Evolutionary conservation across 2,797 vertebrate genomes (phyloP).

Genomic region (Phylloscopus collybita): DNA sequence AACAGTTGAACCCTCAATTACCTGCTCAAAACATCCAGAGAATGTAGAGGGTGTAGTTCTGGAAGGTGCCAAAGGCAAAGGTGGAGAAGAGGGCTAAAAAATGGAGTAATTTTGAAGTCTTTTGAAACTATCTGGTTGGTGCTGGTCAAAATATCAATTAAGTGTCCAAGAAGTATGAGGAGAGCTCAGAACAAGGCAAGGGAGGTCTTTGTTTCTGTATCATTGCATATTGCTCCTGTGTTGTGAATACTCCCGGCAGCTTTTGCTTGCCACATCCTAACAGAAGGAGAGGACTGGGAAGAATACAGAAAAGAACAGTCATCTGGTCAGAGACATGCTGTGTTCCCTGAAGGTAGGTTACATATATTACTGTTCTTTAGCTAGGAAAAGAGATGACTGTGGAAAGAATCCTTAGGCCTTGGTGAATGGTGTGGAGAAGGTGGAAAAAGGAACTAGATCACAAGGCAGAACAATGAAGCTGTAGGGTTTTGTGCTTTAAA

Average conservation of each 20-base stretch:
- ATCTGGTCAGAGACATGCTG: accelerated
- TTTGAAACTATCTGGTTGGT: background rate
- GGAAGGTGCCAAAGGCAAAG: slow-evolving; percentile 7
- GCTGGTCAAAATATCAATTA: background rate
- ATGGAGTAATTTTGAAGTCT: background rate
- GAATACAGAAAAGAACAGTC: background rate
- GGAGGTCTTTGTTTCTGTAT: background rate
- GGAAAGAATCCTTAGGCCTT: background rate
- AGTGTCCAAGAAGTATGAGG: background rate
- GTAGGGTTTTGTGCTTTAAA: background rate
- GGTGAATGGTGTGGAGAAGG: background rate
- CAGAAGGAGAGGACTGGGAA: background rate
- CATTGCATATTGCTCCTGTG: background rate
- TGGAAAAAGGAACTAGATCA: background rate
- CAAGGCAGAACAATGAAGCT: background rate
- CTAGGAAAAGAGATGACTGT: background rate
- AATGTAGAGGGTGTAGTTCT: background rate
- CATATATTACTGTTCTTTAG: background rate
- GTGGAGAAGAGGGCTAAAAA: background rate
- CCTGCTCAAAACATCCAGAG: background rate
- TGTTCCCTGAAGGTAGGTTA: background rate
- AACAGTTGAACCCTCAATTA: background rate
- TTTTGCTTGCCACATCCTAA: background rate
- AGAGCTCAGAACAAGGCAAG: background rate
- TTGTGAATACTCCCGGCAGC: background rate